Evolutionary conservation across 2,888 invertebrate species (phyloP).

Genomic region (Noctua fimbriata): DNA sequence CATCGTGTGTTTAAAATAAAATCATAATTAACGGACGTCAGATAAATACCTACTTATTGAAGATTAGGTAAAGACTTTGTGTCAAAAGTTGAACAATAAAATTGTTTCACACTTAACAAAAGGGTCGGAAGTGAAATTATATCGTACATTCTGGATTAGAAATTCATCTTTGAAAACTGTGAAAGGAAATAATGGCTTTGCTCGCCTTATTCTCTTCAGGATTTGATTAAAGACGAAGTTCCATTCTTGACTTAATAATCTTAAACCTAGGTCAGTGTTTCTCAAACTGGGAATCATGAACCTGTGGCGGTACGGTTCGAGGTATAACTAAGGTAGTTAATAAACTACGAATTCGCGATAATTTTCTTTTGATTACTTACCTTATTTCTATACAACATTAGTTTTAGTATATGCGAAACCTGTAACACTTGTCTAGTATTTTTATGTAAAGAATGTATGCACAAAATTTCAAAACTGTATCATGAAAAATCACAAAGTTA

Average conservation of each 20-base stretch:
- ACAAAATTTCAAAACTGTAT: too few relatives aligned
- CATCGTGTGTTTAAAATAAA: background rate
- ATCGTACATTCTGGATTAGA: conserved; percentile 22
- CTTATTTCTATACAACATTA: background rate
- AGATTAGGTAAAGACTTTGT: background rate
- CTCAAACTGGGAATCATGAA: background rate
- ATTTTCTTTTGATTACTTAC: background rate
- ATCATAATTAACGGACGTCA: background rate
- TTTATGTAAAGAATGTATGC: too few relatives aligned
- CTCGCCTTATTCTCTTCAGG: background rate
- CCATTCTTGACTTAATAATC: background rate
- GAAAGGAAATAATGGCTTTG: conserved; percentile 19
- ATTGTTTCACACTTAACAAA: conserved; percentile 24
- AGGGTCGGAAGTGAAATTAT: conserved; percentile 34
- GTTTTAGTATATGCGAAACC: too few relatives aligned
- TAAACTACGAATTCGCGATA: background rate
- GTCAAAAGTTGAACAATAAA: conserved; percentile 14
- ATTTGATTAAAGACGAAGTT: conserved; percentile 21
- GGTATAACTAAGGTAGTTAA: background rate
- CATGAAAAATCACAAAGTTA: too few relatives aligned
- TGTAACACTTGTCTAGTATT: too few relatives aligned
- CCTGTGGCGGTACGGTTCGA: background rate
- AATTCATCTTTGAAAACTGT: conserved; percentile 27
- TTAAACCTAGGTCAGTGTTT: background rate
- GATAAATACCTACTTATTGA: background rate